These are phyloP conservation scores for Sylvilagus bachmani DNA, from an alignment of 2,113 vertebrate genomes.

Conservation along the genomic window DNA sequence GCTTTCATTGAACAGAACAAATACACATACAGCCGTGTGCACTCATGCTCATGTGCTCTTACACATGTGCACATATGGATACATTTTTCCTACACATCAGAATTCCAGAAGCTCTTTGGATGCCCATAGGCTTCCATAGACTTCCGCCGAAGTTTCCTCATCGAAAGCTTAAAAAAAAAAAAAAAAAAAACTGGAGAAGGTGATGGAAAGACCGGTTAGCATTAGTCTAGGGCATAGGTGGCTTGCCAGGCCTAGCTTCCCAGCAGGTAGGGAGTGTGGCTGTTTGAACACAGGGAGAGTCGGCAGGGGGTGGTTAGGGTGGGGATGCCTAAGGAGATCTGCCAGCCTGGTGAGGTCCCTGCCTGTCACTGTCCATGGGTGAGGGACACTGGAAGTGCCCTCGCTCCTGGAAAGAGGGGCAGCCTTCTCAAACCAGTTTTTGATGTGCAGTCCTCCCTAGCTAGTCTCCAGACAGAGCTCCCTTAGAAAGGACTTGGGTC, in stretches of 20 bases:
- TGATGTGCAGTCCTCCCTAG: neutral
- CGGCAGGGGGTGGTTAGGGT: too few species aligned
- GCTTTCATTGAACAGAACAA: neutral
- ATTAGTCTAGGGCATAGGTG: neutral
- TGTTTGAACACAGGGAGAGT: neutral
- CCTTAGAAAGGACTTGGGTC: neutral
- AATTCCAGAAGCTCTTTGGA: neutral
- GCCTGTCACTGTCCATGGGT: neutral
- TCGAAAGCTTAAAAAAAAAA: too few species aligned
- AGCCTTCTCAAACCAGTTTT: neutral
- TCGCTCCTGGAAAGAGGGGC: neutral
- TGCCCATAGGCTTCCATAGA: neutral
- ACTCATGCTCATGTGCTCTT: too few species aligned
- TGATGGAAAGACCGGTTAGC: neutral
- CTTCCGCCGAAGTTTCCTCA: neutral
- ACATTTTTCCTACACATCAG: neutral
- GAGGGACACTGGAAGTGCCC: neutral
- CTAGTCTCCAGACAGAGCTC: neutral
- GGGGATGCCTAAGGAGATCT: too few species aligned
- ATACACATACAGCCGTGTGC: fast-evolving
- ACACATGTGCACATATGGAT: neutral
- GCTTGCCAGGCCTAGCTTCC: neutral
- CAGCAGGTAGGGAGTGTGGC: neutral
- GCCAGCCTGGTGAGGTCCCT: neutral
- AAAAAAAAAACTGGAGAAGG: neutral